phyloP scores from a whole-genome alignment of 2,113 vertebrate genomes.

The Arenaria interpres region DNA sequence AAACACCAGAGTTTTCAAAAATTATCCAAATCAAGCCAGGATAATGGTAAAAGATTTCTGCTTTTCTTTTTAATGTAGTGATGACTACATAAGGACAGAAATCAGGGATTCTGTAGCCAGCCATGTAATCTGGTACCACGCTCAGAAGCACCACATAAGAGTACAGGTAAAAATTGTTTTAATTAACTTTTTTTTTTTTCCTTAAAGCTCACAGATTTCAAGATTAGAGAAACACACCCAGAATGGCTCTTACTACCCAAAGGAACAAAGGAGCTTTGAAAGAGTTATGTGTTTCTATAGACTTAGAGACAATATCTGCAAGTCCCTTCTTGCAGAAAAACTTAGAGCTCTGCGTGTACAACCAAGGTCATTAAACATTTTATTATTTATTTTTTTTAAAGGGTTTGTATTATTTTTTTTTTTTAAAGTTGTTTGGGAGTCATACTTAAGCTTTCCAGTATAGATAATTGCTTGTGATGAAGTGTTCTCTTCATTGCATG shows the following conservation, averaged over 20 bases:
- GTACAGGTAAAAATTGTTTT: not conserved
- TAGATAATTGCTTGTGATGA: not conserved
- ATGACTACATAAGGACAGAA: not conserved
- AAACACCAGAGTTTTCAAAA: not conserved
- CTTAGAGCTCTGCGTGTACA: not conserved
- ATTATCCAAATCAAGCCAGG: not conserved
- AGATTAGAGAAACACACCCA: conserved; percentile 49
- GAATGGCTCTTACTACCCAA: not conserved
- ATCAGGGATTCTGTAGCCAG: not conserved
- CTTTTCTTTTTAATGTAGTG: not conserved
- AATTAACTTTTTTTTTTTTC: not conserved
- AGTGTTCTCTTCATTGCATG: not conserved
- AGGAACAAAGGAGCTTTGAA: conserved; percentile 30
- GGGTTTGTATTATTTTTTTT: too few species aligned
- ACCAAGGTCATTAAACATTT: not conserved
- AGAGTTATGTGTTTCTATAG: not conserved
- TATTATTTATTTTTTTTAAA: not conserved
- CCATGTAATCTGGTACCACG: not conserved
- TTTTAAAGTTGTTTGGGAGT: not conserved
- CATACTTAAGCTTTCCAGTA: not conserved
- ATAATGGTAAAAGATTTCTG: not conserved
- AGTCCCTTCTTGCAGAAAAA: conserved; percentile 48
- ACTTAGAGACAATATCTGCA: not conserved
- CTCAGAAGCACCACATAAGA: accelerated
- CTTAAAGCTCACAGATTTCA: conserved; percentile 40